Base-by-base conservation (phyloP, 2,797 vertebrate species). In the Podarcis siculus region DNA sequence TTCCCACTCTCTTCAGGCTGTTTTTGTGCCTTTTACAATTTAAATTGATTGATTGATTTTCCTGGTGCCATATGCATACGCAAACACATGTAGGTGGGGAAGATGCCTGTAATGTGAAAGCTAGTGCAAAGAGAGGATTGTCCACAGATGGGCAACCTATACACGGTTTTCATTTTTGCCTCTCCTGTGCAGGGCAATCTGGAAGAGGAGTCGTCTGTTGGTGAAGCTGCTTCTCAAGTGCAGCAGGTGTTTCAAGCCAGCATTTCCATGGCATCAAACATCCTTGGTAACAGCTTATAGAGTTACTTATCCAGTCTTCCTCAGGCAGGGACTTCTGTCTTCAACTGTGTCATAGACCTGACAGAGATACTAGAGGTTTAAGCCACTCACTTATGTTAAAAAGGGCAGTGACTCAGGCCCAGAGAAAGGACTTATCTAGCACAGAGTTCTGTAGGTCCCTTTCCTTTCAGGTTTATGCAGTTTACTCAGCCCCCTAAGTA, bases 251-350 rank as follows among this genome's bases (percentile, higher is more conserved):
- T 97, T 88, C 97, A 98, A 82, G 86, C 96, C 94, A 98, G 97
- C 27, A 90, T 99, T 89, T 98, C 98, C 30, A 95, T 98, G 27
- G 95, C 96, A 61, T 94, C 97, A 95, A 98, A 98, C 91, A 97
- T 98, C 90, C 96, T 97, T 1, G 97, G 97, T 98, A 97, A 95
- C 19, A 49, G 25, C 23, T 39, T 17, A 27, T 25, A 39, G 32
- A 82, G 58, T 45, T 42, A 8, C 8, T 75, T 37, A 5, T 7
- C 55, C 76, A 45, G 7, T 45, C 17, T 58, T 4, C 19, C 6
- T 64, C 27, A 35, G 30, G 5, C 27, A 81, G 58, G 73, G 32
- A 0, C 5, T 35, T 64, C 19, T 79, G 8, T 27, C 49, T 45
- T 23, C 19, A 25, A n/a, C 5, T 13, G 17, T 32, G 19, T 39